These are phyloP conservation scores for Drosophila ustulata DNA, from an alignment of 2,888 invertebrate genomes.

Conservation along the genomic window DNA sequence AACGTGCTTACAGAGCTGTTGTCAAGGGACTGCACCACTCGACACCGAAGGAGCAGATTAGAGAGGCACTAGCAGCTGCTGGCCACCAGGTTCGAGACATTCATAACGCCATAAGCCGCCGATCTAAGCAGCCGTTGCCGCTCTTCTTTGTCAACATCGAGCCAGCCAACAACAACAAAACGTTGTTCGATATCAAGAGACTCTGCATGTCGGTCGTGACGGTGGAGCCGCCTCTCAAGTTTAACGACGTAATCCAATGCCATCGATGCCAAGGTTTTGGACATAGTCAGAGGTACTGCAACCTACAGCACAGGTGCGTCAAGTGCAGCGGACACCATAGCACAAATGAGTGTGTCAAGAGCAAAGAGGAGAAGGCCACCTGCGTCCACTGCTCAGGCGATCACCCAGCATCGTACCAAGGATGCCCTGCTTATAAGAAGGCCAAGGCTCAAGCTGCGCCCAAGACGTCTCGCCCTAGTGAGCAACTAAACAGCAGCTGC, in stretches of 20 bases:
- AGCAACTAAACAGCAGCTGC: too few relatives aligned
- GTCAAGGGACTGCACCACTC: too few relatives aligned
- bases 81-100: too few relatives aligned
- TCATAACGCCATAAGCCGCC: too few relatives aligned
- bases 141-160: too few relatives aligned
- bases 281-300: constrained; percentile 3
- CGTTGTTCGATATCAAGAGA: neutral
- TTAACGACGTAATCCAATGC: neutral
- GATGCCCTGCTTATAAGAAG: neutral
- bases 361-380: neutral
- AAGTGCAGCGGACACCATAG: neutral
- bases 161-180: too few relatives aligned
- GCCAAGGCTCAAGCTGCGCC: neutral
- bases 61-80: too few relatives aligned
- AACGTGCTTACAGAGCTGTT: too few relatives aligned
- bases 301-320: neutral
- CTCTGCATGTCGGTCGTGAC: too few relatives aligned
- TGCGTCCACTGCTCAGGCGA: constrained; percentile 4
- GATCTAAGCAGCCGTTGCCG: too few relatives aligned
- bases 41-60: too few relatives aligned
- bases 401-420: neutral
- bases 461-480: too few relatives aligned
- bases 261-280: constrained; percentile 8
- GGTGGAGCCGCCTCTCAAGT: neutral
- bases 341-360: neutral